phyloP scores from a whole-genome alignment of 2,797 vertebrate genomes.

The Cuculus canorus region DNA sequence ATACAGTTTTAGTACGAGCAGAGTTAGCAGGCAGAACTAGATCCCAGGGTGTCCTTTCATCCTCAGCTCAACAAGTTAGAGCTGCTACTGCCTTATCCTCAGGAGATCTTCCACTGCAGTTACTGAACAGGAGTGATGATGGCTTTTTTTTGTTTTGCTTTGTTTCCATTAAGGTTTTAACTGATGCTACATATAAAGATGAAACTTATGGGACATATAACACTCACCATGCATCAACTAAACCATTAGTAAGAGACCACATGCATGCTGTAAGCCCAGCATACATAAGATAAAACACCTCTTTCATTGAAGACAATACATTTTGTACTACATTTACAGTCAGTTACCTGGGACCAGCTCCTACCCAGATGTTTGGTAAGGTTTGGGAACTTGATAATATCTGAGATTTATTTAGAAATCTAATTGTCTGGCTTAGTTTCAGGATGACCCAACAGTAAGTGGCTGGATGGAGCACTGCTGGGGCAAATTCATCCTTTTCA shows the following conservation, averaged over 20 bases:
- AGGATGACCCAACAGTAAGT: not conserved
- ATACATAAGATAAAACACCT: not conserved
- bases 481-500: not conserved
- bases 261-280: not conserved
- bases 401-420: not conserved
- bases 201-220: not conserved
- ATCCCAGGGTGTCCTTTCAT: slow-evolving; percentile 2
- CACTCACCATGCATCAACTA: not conserved
- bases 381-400: not conserved
- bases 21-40: slow-evolving; percentile 8
- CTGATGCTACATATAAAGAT: not conserved
- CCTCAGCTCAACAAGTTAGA: not conserved
- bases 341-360: not conserved
- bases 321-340: not conserved
- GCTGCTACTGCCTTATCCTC: not conserved
- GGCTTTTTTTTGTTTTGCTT: not conserved
- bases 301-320: not conserved
- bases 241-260: not conserved
- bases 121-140: not conserved
- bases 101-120: not conserved
- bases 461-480: not conserved
- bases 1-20: not conserved
- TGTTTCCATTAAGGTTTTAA: not conserved
- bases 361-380: not conserved
- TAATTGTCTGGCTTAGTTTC: not conserved